These are phyloP conservation scores for Melanerpes formicivorus DNA, from an alignment of 2,113 vertebrate species.

Conservation along the genomic window DNA sequence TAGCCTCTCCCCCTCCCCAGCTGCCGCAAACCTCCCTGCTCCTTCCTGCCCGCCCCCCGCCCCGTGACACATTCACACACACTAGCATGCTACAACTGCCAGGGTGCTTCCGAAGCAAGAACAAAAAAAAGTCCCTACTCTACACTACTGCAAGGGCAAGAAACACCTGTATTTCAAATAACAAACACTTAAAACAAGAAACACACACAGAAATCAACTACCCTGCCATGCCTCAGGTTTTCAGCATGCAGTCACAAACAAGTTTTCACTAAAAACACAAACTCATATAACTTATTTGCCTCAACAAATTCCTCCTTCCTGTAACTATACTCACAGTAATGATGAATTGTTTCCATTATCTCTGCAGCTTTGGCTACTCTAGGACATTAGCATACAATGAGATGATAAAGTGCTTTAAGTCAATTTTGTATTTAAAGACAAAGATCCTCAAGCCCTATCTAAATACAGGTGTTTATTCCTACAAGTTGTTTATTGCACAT, in stretches of 20 bases:
- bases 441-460: neutral
- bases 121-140: neutral
- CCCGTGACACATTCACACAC: neutral
- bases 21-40: neutral
- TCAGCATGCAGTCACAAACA: neutral
- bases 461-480: slow-evolving; percentile 25
- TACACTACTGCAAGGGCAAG: neutral
- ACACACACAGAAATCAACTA: neutral
- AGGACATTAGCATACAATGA: neutral
- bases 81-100: neutral
- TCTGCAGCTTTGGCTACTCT: neutral
- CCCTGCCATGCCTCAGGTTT: neutral
- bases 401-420: neutral
- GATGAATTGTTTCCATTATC: neutral
- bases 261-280: neutral
- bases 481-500: neutral
- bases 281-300: neutral
- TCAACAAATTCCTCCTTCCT: neutral
- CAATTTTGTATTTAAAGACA: neutral
- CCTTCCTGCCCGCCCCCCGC: slow-evolving; percentile 37
- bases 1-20: slow-evolving; percentile 20
- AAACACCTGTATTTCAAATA: neutral
- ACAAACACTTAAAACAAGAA: neutral
- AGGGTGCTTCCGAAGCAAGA: neutral
- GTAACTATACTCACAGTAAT: neutral